Evolutionary conservation across 2,113 vertebrate species (phyloP), one percentile per base, ranked within the genome.

Genomic region (Mandrillus leucophaeus): DNA sequence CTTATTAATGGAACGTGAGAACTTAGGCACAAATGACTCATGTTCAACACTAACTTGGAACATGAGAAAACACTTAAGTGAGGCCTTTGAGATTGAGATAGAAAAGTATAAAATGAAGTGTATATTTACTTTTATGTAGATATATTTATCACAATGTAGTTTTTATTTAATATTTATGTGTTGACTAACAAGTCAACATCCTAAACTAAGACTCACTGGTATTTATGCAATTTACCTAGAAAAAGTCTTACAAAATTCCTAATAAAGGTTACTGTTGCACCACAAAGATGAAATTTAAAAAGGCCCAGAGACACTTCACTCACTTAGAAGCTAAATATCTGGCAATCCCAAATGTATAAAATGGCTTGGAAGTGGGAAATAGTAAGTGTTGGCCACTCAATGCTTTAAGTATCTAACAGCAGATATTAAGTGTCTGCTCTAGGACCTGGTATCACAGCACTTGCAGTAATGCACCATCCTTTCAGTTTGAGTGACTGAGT

Each of bases 141-240:
- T 88, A 64, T 57, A 9, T 40, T 85, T 61, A 59, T 55, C 10
- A 81, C 61, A 59, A 64, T 90, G 57, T 35, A 88, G 45, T 88
- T 95, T 88, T 92, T 88, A 80, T 50, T 92, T 85, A 23, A 64
- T 86, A 66, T 70, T 86, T 95, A 78, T 20, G 18, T n/a, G 32
- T 17, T 27, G 6, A 81, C n/a, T 70, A 88, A n/a, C 8, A 90
- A 94, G 23, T 50, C 1, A 43, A 45, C 2, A 85, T 4, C 55
- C 32, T 50, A 30, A 97, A 93, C 8, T 50, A 80, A 72, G 40
- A 66, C 52, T 86, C 38, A 68, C 17, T 86, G 23, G 10, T 61
- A 87, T 83, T 90, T 78, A 86, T 82, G 22, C 27, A 93, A 85
- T 55, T 90, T 22, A 55, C 48, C 38, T 64, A 87, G 75, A 72